Evolutionary conservation across 2,797 vertebrate species (phyloP).

Genomic region (Pipistrellus pygmaeus): DNA sequence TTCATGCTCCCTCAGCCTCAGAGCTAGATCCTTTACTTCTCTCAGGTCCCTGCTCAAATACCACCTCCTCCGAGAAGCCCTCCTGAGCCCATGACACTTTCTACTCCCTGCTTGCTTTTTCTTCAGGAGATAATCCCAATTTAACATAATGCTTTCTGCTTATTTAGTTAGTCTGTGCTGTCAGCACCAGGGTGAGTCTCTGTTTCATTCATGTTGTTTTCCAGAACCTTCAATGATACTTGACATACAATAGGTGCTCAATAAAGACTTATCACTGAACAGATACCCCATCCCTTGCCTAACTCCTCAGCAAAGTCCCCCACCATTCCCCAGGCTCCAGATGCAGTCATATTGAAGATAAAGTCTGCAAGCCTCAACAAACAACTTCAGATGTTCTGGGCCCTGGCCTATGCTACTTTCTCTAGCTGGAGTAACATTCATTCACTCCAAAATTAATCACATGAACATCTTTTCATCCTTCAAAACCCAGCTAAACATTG

Average conservation of each 20-base stretch:
- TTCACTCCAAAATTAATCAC: neutral
- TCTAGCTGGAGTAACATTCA: neutral
- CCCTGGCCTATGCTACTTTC: neutral
- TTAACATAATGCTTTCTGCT: neutral
- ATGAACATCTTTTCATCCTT: neutral
- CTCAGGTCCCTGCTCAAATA: neutral
- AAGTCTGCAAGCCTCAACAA: neutral
- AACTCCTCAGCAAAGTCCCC: neutral
- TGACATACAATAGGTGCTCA: neutral
- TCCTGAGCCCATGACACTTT: neutral
- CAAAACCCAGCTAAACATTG: neutral
- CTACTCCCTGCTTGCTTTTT: neutral
- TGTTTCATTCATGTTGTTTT: neutral
- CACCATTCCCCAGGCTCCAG: neutral
- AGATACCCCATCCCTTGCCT: neutral
- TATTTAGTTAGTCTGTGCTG: neutral
- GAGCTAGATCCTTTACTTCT: neutral
- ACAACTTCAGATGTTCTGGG: neutral
- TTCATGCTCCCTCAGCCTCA: neutral
- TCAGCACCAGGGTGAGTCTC: neutral
- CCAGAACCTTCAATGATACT: neutral
- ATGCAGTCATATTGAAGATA: neutral
- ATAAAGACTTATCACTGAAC: neutral
- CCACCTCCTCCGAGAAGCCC: neutral
- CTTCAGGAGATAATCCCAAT: neutral